Evolutionary conservation across 2,888 invertebrate genomes (phyloP).

Genomic region (Apamea sordens): DNA sequence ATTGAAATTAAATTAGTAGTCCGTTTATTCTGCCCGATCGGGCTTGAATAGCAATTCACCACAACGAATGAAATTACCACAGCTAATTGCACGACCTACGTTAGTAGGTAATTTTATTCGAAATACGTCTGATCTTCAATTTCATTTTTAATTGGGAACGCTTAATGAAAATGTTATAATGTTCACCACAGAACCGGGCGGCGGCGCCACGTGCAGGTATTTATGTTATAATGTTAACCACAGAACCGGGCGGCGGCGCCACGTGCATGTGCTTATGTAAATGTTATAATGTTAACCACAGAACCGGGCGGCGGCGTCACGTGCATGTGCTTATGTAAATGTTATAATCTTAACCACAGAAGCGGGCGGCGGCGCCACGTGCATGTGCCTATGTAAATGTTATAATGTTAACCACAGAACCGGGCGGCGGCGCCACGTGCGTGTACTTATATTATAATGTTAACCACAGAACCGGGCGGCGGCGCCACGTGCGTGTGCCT

Average conservation of each 20-base stretch:
- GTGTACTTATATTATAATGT: neutral
- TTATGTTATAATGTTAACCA: too few relatives aligned
- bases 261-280: neutral
- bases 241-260: neutral
- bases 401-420: too few relatives aligned
- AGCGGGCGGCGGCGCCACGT: neutral
- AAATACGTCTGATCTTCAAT: neutral
- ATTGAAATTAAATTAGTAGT: conserved; percentile 6
- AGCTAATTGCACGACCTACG: conserved; percentile 7
- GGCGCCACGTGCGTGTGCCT: neutral
- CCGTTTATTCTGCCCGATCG: neutral
- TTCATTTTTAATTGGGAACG: neutral
- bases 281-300: too few relatives aligned
- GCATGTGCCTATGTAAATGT: neutral
- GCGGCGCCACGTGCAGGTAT: neutral
- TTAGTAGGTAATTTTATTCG: neutral
- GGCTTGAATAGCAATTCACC: conserved; percentile 1
- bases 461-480: neutral
- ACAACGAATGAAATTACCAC: conserved; percentile 11
- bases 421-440: neutral
- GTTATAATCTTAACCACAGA: too few relatives aligned
- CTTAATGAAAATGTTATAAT: too few relatives aligned
- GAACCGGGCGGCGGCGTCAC: neutral
- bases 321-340: neutral
- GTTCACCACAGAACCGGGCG: neutral